A percentile compares a stretch with the other conserved stretches of the same genome.
Evolutionary conservation across 2,888 invertebrate genomes (phyloP).

Genomic region (Hirtodrosophila duncani): DNA sequence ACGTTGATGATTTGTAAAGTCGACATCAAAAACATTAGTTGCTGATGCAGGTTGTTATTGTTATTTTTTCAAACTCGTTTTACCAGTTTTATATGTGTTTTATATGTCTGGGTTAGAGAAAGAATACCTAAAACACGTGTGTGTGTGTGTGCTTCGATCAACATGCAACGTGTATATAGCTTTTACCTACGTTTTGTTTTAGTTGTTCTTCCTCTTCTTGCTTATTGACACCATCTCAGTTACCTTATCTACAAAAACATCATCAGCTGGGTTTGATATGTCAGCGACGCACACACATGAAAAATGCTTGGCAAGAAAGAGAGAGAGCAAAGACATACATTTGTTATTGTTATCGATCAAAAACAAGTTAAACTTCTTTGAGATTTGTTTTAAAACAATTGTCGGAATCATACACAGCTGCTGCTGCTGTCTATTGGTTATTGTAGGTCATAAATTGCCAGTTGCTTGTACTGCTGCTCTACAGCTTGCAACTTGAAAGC

Average conservation of each 20-base stretch:
- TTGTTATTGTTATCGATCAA: slow-evolving; percentile 14
- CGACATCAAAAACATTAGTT: slow-evolving; percentile 10
- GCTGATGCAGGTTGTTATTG: slow-evolving; percentile 41
- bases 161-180: slow-evolving; percentile 30
- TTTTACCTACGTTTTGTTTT: slow-evolving; percentile 42
- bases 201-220: slow-evolving; percentile 29
- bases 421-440: slow-evolving; percentile 20
- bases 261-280: slow-evolving; percentile 68
- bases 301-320: slow-evolving; percentile 7
- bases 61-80: slow-evolving; percentile 57
- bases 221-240: slow-evolving; percentile 8
- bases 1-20: not conserved
- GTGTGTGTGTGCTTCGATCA: slow-evolving; percentile 12
- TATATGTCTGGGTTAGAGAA: not conserved
- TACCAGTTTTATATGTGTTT: slow-evolving; percentile 48
- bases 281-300: slow-evolving; percentile 34
- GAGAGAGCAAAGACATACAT: slow-evolving; percentile 2
- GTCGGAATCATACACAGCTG: slow-evolving; percentile 20
- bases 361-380: slow-evolving; percentile 41
- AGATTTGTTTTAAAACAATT: slow-evolving; percentile 38
- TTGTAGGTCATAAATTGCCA: slow-evolving; percentile 54
- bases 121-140: slow-evolving; percentile 9
- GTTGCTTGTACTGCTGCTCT: slow-evolving; percentile 10
- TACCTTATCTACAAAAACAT: slow-evolving; percentile 61
- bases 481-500: slow-evolving; percentile 8